These are phyloP conservation scores for Volucella inflata DNA, from an alignment of 2,888 invertebrate genomes.

Conservation along the genomic window DNA sequence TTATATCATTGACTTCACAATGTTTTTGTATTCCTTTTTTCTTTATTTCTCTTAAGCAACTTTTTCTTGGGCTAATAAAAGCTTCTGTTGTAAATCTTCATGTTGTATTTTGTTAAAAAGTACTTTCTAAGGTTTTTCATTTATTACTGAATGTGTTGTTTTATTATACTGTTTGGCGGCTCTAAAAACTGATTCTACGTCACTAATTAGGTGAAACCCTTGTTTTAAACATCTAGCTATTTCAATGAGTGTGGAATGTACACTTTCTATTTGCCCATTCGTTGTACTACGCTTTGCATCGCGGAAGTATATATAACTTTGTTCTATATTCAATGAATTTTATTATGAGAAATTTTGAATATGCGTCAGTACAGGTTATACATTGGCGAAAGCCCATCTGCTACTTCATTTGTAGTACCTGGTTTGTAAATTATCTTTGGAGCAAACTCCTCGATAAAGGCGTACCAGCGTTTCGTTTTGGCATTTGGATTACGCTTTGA, in stretches of 20 bases:
- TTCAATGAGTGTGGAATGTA: no score
- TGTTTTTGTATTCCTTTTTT: background rate
- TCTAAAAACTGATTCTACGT: conserved; percentile 35
- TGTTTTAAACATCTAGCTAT: no score
- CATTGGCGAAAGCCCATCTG: conserved; percentile 9
- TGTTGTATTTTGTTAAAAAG: conserved; percentile 6
- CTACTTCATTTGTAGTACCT: conserved; percentile 2
- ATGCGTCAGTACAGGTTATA: no score
- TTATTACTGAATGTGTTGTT: conserved; percentile 45
- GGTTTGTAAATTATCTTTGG: conserved; percentile 29
- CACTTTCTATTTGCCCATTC: no score
- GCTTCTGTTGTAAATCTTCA: conserved; percentile 21
- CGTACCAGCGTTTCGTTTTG: conserved; percentile 25
- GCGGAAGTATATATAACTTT: no score
- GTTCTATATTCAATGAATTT: no score
- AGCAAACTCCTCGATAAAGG: conserved; percentile 29
- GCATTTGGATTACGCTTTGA: conserved; percentile 1
- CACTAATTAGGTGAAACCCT: no score
- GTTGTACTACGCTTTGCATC: conserved; percentile 42
- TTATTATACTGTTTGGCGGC: conserved; percentile 45
- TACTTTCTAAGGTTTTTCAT: conserved; percentile 30
- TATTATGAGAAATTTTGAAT: no score
- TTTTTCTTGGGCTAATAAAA: background rate
- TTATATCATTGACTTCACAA: no score
- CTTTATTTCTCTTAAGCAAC: background rate